Percentiles rank a stretch among this genome's conserved stretches.
These are phyloP conservation scores for Pseudoips prasinana DNA, from an alignment of 2,888 invertebrate genomes.

Conservation along the genomic window DNA sequence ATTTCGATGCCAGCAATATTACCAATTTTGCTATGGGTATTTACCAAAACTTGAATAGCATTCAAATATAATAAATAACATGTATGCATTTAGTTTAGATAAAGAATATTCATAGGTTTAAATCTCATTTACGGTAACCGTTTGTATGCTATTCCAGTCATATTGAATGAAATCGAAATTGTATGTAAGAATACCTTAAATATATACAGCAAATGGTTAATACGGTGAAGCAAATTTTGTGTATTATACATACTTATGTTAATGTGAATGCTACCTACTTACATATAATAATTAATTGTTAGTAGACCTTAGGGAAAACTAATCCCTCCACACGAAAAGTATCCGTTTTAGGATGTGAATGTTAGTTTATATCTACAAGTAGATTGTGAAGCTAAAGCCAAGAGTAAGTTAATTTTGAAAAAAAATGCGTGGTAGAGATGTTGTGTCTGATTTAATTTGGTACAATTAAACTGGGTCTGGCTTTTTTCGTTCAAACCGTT, in stretches of 20 bases:
- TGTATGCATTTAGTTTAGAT: neutral
- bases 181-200: conserved; percentile 20
- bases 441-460: too few relatives aligned
- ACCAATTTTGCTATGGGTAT: conserved; percentile 13
- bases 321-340: conserved; percentile 21
- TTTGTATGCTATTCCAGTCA: conserved; percentile 18
- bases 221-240: conserved; percentile 27
- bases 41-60: conserved; percentile 16
- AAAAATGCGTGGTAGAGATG: conserved; percentile 7
- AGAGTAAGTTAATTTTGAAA: conserved; percentile 24
- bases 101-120: too few relatives aligned
- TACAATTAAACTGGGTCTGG: too few relatives aligned
- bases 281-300: conserved; percentile 19
- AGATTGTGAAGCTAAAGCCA: conserved; percentile 32
- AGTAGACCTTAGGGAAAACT: too few relatives aligned
- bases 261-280: conserved; percentile 22
- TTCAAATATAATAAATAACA: conserved; percentile 13
- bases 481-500: too few relatives aligned
- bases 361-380: conserved; percentile 15
- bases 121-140: neutral
- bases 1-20: conserved; percentile 11
- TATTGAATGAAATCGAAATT: conserved; percentile 12
- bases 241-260: conserved; percentile 34
- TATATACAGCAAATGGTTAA: conserved; percentile 16
- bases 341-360: conserved; percentile 3